Evolutionary conservation across 2,888 invertebrate species (phyloP).

Genomic region (Geotrupes spiniger): DNA sequence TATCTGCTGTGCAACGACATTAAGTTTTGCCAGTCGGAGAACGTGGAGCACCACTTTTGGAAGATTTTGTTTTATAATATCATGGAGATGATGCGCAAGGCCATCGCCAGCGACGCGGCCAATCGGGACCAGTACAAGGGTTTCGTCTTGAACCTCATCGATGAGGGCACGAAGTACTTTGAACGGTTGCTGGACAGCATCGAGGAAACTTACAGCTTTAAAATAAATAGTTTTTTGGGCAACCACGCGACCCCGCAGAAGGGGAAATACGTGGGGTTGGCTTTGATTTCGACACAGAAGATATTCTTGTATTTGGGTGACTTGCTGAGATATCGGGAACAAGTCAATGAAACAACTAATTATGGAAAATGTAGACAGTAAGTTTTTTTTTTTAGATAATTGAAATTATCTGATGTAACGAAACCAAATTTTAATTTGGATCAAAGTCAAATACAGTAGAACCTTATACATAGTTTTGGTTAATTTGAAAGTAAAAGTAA

Average conservation of each 20-base stretch:
- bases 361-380: conserved; percentile 74
- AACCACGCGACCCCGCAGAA: conserved; percentile 61
- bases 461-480: conserved; percentile 2
- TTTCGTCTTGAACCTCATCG: conserved; percentile 67
- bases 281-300: conserved; percentile 83
- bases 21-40: conserved; percentile 82
- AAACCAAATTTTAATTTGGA: not conserved
- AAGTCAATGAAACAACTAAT: conserved; percentile 76
- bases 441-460: not conserved
- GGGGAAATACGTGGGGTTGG: conserved; percentile 65
- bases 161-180: conserved; percentile 78
- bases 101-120: conserved; percentile 59
- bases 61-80: conserved; percentile 85
- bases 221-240: conserved; percentile 61
- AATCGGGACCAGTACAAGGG: conserved; percentile 65
- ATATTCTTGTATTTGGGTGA: conserved; percentile 89
- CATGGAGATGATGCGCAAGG: conserved; percentile 77
- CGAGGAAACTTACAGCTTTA: conserved; percentile 74
- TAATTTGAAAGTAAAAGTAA: not conserved
- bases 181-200: conserved; percentile 70
- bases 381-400: conserved; percentile 42
- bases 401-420: not conserved
- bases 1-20: conserved; percentile 72
- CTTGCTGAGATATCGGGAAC: conserved; percentile 85
- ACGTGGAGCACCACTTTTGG: conserved; percentile 90